Conservation (phyloP, 2,113 vertebrate species). For the Coryphaenoides rupestris region DNA sequence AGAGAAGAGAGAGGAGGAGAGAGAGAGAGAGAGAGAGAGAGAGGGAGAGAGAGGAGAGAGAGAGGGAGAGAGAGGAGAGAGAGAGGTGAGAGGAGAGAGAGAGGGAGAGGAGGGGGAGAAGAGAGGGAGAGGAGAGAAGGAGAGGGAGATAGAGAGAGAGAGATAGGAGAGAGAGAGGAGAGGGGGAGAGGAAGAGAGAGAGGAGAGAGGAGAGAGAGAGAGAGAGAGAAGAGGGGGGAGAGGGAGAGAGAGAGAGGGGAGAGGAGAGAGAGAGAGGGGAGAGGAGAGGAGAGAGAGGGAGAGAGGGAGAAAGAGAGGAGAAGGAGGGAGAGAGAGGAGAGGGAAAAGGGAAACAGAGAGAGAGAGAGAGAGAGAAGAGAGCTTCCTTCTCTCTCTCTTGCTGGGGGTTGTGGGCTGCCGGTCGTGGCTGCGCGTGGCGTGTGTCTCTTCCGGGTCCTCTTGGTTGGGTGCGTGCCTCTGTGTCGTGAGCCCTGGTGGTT, state of each 20-base stretch:
- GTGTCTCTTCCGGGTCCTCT: no score
- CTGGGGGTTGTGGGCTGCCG: no score
- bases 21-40: background rate
- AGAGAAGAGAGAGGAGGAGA: background rate
- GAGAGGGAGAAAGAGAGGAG: no score
- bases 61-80: background rate
- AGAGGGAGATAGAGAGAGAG: no score
- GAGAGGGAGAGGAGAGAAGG: constrained; percentile 75
- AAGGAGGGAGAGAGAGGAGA: no score
- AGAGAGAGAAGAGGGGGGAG: background rate
- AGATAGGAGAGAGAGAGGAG: constrained; percentile 27
- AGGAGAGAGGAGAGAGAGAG: background rate
- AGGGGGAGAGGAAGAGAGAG: no score
- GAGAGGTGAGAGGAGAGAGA: constrained; percentile 22
- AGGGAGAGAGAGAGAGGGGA: background rate
- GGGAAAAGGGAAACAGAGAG: no score
- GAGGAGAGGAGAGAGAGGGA: background rate
- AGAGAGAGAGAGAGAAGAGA: constrained; percentile 24
- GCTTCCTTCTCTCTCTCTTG: no score
- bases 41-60: background rate
- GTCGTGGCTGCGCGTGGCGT: no score
- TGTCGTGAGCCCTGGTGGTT: no score
- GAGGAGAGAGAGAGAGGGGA: background rate
- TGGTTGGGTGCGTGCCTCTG: no score
- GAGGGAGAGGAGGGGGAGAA: constrained; percentile 38